phyloP scores from a whole-genome alignment of 2,797 vertebrate genomes.

The Parauchenoglanis punctatus region DNA sequence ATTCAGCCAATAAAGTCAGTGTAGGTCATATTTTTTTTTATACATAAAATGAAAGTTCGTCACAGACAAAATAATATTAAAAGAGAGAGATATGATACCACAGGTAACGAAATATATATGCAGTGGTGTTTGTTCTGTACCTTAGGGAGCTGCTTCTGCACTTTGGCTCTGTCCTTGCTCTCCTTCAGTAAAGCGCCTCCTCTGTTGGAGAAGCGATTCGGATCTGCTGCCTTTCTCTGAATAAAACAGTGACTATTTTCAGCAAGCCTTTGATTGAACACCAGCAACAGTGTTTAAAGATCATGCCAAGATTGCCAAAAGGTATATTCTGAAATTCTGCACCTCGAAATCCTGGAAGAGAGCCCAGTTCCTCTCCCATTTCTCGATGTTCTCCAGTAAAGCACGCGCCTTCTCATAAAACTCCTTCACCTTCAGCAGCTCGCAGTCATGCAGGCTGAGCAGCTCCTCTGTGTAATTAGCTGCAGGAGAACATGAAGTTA shows the following conservation, averaged over 20 bases:
- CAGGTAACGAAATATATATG: neutral
- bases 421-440: conserved; percentile 60
- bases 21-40: neutral
- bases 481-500: conserved; percentile 13
- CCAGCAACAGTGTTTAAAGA: neutral
- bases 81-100: neutral
- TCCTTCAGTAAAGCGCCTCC: conserved; percentile 72
- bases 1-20: neutral
- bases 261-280: neutral
- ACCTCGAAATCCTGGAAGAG: conserved; percentile 72
- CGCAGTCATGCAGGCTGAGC: conserved; percentile 66
- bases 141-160: conserved; percentile 72
- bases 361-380: conserved; percentile 67
- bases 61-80: neutral
- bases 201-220: conserved; percentile 70
- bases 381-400: conserved; percentile 65
- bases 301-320: neutral
- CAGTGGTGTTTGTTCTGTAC: conserved; percentile 43
- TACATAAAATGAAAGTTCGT: neutral
- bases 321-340: neutral
- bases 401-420: conserved; percentile 58
- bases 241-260: conserved; percentile 3
- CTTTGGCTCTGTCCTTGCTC: conserved; percentile 67
- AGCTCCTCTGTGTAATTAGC: conserved; percentile 70
- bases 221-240: conserved; percentile 72